A percentile compares a stretch with the other conserved stretches of the same genome.
These are phyloP conservation scores for Zaprionus gabonicus DNA, from an alignment of 1,140 invertebrate genomes.

Conservation along the genomic window DNA sequence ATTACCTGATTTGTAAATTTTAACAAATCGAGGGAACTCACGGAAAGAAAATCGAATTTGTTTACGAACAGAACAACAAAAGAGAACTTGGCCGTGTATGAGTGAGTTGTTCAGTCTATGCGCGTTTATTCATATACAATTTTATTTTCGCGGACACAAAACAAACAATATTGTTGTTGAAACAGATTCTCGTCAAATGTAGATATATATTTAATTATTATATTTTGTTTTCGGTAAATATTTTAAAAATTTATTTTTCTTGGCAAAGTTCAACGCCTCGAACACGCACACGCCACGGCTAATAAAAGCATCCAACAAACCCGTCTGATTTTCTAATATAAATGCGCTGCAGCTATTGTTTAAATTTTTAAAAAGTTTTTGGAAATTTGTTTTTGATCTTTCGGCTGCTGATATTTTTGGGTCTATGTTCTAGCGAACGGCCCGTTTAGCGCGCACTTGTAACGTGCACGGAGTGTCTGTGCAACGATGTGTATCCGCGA, in stretches of 20 bases:
- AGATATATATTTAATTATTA: constrained; percentile 9
- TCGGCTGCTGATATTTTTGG: constrained; percentile 32
- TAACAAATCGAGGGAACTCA: not conserved
- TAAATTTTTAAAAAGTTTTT: constrained; percentile 5
- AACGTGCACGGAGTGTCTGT: constrained; percentile 38
- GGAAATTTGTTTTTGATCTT: not conserved
- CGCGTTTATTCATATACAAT: constrained; percentile 8
- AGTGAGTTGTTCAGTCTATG: not conserved
- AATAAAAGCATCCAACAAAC: constrained; percentile 24
- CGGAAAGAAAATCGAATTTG: constrained; percentile 33
- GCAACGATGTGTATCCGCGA: constrained; percentile 69
- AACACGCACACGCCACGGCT: constrained; percentile 24
- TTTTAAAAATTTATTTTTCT: constrained; percentile 15
- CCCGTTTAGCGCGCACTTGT: constrained; percentile 62
- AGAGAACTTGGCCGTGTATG: constrained; percentile 5
- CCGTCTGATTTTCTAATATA: constrained; percentile 1
- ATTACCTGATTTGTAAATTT: constrained; percentile 37
- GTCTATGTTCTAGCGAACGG: constrained; percentile 48
- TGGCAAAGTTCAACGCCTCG: constrained; percentile 46
- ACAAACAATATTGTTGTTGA: constrained; percentile 27
- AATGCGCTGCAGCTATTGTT: not conserved
- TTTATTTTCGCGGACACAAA: constrained; percentile 11
- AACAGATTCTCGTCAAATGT: constrained; percentile 5
- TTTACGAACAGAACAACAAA: constrained; percentile 45
- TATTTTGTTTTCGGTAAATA: constrained; percentile 5